Evolutionary conservation across 1,140 invertebrate genomes (phyloP).

Genomic region (Drosophila simulans): DNA sequence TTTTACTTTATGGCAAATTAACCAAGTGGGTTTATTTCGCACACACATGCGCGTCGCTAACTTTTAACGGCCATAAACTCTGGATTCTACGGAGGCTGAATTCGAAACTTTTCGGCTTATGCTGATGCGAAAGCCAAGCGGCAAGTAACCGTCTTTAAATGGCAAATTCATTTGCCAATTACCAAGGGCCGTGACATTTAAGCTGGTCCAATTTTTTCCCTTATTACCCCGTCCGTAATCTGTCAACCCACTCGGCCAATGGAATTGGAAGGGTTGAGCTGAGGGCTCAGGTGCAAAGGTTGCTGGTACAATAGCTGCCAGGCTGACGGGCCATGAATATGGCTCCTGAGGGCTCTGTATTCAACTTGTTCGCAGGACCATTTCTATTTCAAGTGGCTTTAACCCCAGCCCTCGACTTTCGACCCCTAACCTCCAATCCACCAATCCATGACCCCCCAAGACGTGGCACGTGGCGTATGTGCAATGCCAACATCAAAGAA

Average conservation of each 20-base stretch:
- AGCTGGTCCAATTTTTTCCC: neutral
- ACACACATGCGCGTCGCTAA: slow-evolving; percentile 25
- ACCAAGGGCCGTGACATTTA: slow-evolving; percentile 30
- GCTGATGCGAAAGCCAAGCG: slow-evolving; percentile 15
- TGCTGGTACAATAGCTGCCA: slow-evolving; percentile 18
- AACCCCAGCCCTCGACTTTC: neutral
- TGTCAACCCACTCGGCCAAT: slow-evolving; percentile 11
- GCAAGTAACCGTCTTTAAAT: slow-evolving; percentile 29
- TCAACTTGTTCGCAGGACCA: slow-evolving; percentile 1
- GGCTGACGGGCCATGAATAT: slow-evolving; percentile 9
- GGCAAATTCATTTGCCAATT: slow-evolving; percentile 33
- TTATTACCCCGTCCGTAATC: neutral
- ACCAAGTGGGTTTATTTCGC: slow-evolving; percentile 36
- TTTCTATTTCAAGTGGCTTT: slow-evolving; percentile 25
- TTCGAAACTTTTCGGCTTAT: slow-evolving; percentile 41
- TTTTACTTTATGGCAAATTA: slow-evolving; percentile 60
- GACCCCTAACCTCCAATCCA: neutral
- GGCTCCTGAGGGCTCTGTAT: slow-evolving; percentile 7
- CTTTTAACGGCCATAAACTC: slow-evolving; percentile 32
- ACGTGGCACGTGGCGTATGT: slow-evolving; percentile 65
- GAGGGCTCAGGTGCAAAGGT: slow-evolving; percentile 6
- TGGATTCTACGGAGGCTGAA: slow-evolving; percentile 23
- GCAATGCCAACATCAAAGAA: slow-evolving; percentile 70
- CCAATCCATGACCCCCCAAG: neutral
- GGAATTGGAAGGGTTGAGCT: neutral